phyloP scores from a whole-genome alignment of 1,140 invertebrate species.

The Scaptomyza hsui region DNA sequence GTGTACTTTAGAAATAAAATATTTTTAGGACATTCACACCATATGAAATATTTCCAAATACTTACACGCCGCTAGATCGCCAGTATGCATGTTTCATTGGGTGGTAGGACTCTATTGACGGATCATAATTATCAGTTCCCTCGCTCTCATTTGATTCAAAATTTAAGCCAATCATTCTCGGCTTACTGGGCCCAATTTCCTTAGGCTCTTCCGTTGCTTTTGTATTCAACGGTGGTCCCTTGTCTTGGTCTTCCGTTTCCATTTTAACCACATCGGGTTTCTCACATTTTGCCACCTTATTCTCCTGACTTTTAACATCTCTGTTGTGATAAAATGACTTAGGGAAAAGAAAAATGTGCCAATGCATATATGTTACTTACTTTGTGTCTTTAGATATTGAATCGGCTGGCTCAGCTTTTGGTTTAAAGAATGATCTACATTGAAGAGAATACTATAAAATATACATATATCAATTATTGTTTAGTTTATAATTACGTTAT shows the following conservation, averaged over 20 bases:
- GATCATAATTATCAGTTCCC: conserved; percentile 88
- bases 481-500: conserved; percentile 60
- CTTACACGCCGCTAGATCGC: conserved; percentile 90
- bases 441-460: neutral
- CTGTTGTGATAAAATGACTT: neutral
- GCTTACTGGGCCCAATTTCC: conserved; percentile 7
- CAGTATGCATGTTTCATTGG: conserved; percentile 96
- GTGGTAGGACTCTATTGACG: conserved; percentile 91
- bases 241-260: neutral
- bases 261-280: neutral
- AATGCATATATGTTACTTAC: conserved; percentile 38
- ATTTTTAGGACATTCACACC: neutral
- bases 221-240: neutral
- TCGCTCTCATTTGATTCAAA: conserved; percentile 26
- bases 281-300: neutral
- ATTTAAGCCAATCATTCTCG: conserved; percentile 51
- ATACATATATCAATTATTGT: neutral
- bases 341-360: neutral
- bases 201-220: neutral
- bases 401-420: conserved; percentile 31
- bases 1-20: conserved; percentile 87
- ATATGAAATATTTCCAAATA: conserved; percentile 15
- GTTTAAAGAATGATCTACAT: conserved; percentile 65
- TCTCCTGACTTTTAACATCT: neutral
- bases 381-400: conserved; percentile 15